phyloP scores from a whole-genome alignment of 92 coral and sea anemone genomes.

The Pocillopora meandrina region DNA sequence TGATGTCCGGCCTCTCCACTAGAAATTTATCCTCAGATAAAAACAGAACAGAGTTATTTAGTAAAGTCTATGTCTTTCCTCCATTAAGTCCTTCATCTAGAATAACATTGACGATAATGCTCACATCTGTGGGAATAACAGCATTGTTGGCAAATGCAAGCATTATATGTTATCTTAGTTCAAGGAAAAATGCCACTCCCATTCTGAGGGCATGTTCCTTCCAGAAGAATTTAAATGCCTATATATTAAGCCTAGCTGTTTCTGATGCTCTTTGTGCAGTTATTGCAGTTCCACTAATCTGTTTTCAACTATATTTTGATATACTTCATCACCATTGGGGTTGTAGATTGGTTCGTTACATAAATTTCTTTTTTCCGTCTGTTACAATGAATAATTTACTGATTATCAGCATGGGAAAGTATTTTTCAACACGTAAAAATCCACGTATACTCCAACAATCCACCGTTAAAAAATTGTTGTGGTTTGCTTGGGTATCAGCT shows the following conservation, averaged over 20 bases:
- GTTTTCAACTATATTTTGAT: neutral
- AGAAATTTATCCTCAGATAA: neutral
- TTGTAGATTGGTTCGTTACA: neutral
- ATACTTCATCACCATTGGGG: neutral
- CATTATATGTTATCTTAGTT: no score
- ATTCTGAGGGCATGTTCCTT: neutral
- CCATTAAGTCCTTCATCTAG: neutral
- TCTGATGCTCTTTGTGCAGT: neutral
- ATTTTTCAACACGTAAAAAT: neutral
- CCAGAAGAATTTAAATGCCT: neutral
- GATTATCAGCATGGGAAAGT: neutral
- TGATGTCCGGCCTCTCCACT: neutral
- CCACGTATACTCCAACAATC: neutral
- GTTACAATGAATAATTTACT: neutral
- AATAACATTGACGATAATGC: neutral
- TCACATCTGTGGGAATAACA: neutral
- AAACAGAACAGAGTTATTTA: neutral
- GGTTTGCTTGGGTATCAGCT: neutral
- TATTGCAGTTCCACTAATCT: neutral
- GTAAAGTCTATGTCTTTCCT: neutral
- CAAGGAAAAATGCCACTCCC: neutral
- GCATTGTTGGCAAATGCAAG: no score
- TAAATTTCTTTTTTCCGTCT: neutral
- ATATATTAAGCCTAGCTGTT: neutral
- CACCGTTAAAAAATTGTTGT: neutral